Conservation (phyloP, 2,113 vertebrate genomes). For the Varanus komodoensis region DNA sequence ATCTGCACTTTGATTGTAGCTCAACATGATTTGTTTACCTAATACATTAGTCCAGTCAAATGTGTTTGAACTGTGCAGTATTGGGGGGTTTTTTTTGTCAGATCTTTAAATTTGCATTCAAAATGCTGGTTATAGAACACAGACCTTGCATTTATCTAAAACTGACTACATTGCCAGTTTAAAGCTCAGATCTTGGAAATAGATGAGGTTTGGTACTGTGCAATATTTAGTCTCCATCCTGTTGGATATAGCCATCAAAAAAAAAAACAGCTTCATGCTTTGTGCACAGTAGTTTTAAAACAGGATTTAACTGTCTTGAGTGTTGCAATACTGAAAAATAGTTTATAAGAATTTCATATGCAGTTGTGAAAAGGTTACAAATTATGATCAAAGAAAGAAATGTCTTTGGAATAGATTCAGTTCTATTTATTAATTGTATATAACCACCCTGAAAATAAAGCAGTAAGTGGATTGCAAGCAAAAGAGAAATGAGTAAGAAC, state of each 20-base stretch:
- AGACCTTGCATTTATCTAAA: slow-evolving; percentile 49
- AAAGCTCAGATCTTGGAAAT: slow-evolving; percentile 1
- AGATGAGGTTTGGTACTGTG: slow-evolving; percentile 33
- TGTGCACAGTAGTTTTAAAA: background rate
- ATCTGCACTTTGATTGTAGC: slow-evolving; percentile 55
- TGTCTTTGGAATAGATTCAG: background rate
- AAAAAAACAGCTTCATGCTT: background rate
- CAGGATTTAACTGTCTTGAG: background rate
- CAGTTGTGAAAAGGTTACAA: background rate
- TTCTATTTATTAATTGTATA: background rate
- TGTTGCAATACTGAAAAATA: background rate
- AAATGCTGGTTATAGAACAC: slow-evolving; percentile 34
- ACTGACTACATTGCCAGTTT: slow-evolving; percentile 63
- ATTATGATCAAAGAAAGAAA: background rate
- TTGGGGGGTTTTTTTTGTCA: slow-evolving; percentile 43
- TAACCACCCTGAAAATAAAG: background rate
- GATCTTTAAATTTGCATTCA: slow-evolving; percentile 50
- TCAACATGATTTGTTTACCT: slow-evolving; percentile 71
- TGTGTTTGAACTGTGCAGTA: slow-evolving; percentile 63
- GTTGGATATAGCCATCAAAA: slow-evolving; percentile 32
- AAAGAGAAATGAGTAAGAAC: background rate
- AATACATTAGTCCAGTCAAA: slow-evolving; percentile 65
- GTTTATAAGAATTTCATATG: background rate
- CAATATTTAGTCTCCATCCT: slow-evolving; percentile 27
- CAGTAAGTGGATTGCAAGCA: background rate